Conservation (phyloP, 2,888 invertebrate genomes). For the Barypeithes pellucidus region DNA sequence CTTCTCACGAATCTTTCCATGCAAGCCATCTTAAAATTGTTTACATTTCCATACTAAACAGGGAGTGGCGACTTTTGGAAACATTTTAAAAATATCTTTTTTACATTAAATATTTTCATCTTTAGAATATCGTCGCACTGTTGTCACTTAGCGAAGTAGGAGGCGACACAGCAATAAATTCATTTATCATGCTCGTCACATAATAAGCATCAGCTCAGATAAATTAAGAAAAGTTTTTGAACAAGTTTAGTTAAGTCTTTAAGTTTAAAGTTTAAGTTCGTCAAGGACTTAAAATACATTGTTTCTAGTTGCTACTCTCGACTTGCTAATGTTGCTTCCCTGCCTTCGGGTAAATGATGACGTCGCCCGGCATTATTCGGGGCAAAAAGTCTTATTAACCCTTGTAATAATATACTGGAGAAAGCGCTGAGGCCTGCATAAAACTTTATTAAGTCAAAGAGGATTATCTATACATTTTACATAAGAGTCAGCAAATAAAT, state of each 20-base stretch:
- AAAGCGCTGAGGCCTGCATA: not conserved
- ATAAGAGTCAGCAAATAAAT: too few relatives aligned
- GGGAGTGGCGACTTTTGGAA: not conserved
- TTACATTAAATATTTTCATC: not conserved
- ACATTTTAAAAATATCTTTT: not conserved
- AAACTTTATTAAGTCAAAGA: conserved; percentile 11
- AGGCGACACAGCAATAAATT: conserved; percentile 10
- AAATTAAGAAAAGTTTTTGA: conserved; percentile 32
- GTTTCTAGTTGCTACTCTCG: conserved; percentile 25
- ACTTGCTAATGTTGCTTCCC: conserved; percentile 22
- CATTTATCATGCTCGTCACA: conserved; percentile 35
- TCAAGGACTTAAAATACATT: conserved; percentile 23
- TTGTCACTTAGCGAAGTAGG: not conserved
- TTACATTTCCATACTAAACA: too few relatives aligned
- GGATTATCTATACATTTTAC: not conserved
- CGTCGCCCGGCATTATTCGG: not conserved
- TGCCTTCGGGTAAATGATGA: conserved; percentile 5
- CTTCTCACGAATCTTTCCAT: too few relatives aligned
- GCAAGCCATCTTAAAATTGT: too few relatives aligned
- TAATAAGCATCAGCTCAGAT: conserved; percentile 37
- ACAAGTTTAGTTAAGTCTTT: conserved; percentile 18
- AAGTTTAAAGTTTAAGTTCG: conserved; percentile 25
- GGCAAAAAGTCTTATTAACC: conserved; percentile 16
- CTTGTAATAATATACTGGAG: conserved; percentile 12
- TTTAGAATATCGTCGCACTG: conserved; percentile 8